Evolutionary conservation across 2,888 invertebrate genomes (phyloP), one percentile per base, ranked within the genome.

Genomic region (Heliothis peltigera): DNA sequence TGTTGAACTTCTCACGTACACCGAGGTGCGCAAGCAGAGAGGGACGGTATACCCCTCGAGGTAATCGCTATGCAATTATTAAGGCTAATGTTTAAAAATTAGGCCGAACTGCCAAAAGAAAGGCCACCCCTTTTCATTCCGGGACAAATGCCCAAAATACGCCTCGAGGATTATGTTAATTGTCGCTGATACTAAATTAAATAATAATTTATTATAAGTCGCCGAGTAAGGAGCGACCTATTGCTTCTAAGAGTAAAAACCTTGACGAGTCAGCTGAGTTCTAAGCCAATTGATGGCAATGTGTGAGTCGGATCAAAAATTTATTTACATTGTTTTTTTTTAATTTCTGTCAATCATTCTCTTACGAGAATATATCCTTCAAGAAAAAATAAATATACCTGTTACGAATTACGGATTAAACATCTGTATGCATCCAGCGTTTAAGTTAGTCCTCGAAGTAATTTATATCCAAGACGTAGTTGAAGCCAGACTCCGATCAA

Each of bases 31-130:
- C 47, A 47, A 18, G 39, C 53, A 46, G 51, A 47, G 17, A 56
- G 70, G 57, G 42, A 22, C 18, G 43, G 32, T 39, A 19, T 46
- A 6, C 57, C 67, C 62, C 67, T 51, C 28, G 6, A 32, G 57
- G 73, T 62, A 46, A 62, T 49, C n/a, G 39, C 21, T 42, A 55
- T 67, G 54, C 68, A 62, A 68, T 71, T 62, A 73, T 67, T 58
- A 68, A 60, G 35, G 19, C 43, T 71, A 64, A 64, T 64, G 17
- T 48, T 51, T 44, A 53, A 70, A 58, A 53, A 32, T 4, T 51
- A 19, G 32, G 28, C 43, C 25, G 47, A 49, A 35, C 58, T 70
- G 49, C 57, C 22, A 58, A 39, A 42, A 58, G 64, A 39, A 42
- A 58, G 64, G 22, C 42, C 53, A 12, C 35, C 64, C 65, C 44